phyloP scores from a whole-genome alignment of 2,113 vertebrate species.

The Pygathrix nemaeus region DNA sequence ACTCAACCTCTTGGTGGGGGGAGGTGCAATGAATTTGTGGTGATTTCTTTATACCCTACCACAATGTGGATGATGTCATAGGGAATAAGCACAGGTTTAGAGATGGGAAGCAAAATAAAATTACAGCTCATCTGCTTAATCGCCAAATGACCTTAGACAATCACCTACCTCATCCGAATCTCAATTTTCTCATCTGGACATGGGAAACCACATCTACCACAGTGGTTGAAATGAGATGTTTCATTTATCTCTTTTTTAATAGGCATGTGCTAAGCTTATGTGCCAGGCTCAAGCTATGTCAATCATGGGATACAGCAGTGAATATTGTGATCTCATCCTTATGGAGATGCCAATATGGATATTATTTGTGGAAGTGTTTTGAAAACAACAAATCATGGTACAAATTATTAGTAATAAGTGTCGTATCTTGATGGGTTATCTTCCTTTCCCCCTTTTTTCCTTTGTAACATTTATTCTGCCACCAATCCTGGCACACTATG shows the following conservation, averaged over 20 bases:
- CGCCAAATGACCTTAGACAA: not conserved
- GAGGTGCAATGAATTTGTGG: not conserved
- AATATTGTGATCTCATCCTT: not conserved
- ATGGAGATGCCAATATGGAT: not conserved
- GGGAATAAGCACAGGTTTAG: not conserved
- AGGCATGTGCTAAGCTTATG: not conserved
- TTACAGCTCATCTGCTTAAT: not conserved
- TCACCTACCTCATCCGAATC: not conserved
- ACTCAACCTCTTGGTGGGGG: not conserved
- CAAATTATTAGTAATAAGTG: not conserved
- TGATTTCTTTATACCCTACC: not conserved
- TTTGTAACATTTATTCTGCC: not conserved
- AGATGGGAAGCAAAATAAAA: not conserved
- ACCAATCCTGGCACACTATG: not conserved
- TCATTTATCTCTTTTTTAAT: not conserved
- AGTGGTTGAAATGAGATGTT: not conserved
- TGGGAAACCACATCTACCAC: not conserved
- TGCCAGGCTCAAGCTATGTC: not conserved
- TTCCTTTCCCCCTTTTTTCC: not conserved
- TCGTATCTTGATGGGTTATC: not conserved
- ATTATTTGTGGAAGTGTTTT: not conserved
- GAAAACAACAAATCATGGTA: not conserved
- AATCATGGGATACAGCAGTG: not conserved
- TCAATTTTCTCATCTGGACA: not conserved
- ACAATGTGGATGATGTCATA: not conserved